Base-by-base conservation (phyloP, 2,113 vertebrate species). In the Anguilla japonica region DNA sequence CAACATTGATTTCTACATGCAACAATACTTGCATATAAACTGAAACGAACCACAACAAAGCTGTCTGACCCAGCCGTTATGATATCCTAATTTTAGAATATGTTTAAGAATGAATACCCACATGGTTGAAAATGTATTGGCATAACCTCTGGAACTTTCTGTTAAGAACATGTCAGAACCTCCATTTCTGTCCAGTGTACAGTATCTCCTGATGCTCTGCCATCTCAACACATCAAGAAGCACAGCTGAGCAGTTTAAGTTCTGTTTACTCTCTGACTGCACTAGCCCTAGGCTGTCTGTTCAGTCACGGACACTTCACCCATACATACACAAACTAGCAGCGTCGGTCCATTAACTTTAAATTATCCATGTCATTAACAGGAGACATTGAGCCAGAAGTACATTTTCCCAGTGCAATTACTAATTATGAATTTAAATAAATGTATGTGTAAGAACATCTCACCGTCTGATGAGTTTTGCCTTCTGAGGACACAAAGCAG, bases 401-500 rank as follows among this genome's bases (percentile, higher is more conserved):
- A 71, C 63, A 71, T 22, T 71, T 14, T 60, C 13, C 13, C 2
- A 60, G 2, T 34, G 40, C 6, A 34, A 56, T 79, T 85, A 57
- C 56, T 41, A 53, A 43, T 57, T 60, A 80, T 85, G 81, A 80
- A 80, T 26, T 50, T 18, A 40, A 15, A 18, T 85, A 39, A 53
- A 85, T 40, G 78, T 80, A 85, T 67, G 79, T 85, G 41, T 79
- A 81, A 56, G 6, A 22, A 1, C 34, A 29, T 39, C 46, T 85
- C 75, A 57, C 56, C 2, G 60, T 67, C 20, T 57, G 14, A 80
- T 56, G 41, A 6, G 43, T 78, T 78, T 60, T 5, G 41, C 57
- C 56, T 80, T 41, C 5, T 5, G 2, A 22, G 79, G 41, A 67
- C 40, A 81, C 39, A 86, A 81, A 86, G 8, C 57, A 85, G 67